phyloP scores from a whole-genome alignment of 2,113 vertebrate species.

The Cyrtonyx montezumae region DNA sequence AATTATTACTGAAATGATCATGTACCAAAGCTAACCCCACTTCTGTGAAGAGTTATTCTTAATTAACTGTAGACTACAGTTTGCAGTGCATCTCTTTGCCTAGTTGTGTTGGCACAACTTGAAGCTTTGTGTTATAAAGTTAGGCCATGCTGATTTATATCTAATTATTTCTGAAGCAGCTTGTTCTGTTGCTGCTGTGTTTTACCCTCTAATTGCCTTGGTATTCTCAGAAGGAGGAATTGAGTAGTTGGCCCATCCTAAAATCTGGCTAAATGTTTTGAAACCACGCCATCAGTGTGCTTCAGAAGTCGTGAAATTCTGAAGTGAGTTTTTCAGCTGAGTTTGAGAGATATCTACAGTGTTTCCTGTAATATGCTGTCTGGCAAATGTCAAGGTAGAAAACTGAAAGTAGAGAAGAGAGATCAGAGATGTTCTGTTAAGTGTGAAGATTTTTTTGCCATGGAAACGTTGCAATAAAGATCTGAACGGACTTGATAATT shows the following conservation, averaged over 20 bases:
- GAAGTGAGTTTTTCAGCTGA: neutral
- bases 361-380: neutral
- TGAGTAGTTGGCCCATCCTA: neutral
- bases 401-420: neutral
- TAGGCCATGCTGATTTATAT: neutral
- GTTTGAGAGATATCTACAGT: neutral
- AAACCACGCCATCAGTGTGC: neutral
- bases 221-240: neutral
- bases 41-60: neutral
- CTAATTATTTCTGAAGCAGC: neutral
- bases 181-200: neutral
- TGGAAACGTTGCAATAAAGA: neutral
- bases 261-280: neutral
- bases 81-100: neutral
- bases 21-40: neutral
- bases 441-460: neutral
- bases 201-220: neutral
- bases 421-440: neutral
- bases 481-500: neutral
- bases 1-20: neutral
- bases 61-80: accelerated
- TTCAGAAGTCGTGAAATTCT: neutral
- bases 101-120: neutral
- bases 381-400: neutral
- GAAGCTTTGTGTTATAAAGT: neutral